phyloP scores from a whole-genome alignment of 1,140 invertebrate genomes.

The Rhyacophila brunnea region DNA sequence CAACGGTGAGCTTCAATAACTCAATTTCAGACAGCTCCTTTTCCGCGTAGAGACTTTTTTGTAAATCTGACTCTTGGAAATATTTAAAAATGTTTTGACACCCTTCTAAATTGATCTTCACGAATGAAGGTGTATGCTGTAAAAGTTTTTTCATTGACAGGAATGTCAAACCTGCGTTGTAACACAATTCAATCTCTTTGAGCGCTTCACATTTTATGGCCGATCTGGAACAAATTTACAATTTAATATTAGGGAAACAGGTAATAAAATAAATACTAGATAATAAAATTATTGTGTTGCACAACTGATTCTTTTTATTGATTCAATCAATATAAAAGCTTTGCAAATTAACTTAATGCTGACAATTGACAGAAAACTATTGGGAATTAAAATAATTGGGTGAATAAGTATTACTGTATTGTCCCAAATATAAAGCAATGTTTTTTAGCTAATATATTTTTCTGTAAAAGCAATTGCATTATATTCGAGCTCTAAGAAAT shows the following conservation, averaged over 20 bases:
- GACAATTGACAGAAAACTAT: neutral
- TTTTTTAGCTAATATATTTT: too few species aligned
- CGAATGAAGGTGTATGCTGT: conserved; percentile 47
- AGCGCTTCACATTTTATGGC: conserved; percentile 45
- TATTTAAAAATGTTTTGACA: conserved; percentile 53
- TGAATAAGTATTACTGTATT: too few species aligned
- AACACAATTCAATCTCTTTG: conserved; percentile 44
- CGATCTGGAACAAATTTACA: conserved; percentile 39
- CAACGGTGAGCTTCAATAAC: conserved; percentile 15
- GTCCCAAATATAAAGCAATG: too few species aligned
- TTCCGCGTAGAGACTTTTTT: conserved; percentile 46
- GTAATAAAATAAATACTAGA: too few species aligned
- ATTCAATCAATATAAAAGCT: neutral
- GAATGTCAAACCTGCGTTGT: conserved; percentile 45
- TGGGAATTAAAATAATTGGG: neutral
- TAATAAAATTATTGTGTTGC: neutral
- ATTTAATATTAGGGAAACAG: too few species aligned
- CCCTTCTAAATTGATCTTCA: conserved; percentile 48
- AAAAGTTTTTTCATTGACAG: conserved; percentile 52
- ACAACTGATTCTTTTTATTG: neutral
- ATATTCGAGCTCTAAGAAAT: too few species aligned
- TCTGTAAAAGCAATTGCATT: neutral
- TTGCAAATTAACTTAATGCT: neutral
- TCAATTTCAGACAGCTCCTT: conserved; percentile 35
- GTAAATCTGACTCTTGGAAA: conserved; percentile 48